These are phyloP conservation scores for Eira barbara DNA, from an alignment of 2,113 vertebrate species.

Conservation along the genomic window DNA sequence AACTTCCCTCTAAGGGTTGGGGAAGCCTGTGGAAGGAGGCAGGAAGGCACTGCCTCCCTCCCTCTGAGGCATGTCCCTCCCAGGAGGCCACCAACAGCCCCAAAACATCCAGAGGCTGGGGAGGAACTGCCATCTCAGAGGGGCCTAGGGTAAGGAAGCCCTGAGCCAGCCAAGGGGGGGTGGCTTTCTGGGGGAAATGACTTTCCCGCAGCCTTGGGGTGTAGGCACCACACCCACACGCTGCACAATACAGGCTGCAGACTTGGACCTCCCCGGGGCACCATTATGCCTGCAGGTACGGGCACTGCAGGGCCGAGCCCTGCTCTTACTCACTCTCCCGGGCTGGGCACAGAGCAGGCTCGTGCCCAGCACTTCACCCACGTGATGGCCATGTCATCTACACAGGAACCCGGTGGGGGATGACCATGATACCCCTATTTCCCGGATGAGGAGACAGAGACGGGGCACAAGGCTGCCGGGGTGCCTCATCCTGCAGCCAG, in stretches of 20 bases:
- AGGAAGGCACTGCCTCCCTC: neutral
- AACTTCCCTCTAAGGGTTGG: neutral
- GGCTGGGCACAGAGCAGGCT: neutral
- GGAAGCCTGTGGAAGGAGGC: neutral
- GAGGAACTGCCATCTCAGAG: neutral
- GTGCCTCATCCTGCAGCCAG: neutral
- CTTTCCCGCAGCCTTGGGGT: neutral
- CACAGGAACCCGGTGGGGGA: neutral
- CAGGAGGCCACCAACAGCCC: neutral
- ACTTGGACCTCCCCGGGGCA: neutral
- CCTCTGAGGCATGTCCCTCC: neutral
- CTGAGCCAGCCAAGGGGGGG: neutral
- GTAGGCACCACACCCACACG: constrained; percentile 49
- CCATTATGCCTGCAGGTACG: neutral
- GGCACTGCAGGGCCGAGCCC: neutral
- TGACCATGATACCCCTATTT: neutral
- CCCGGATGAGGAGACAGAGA: neutral
- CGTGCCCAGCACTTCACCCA: accelerated
- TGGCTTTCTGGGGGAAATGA: neutral
- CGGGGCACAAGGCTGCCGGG: accelerated
- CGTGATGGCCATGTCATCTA: neutral
- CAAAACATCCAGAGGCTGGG: neutral
- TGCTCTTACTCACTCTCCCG: neutral
- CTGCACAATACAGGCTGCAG: neutral
- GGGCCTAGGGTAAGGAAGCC: neutral